Evolutionary conservation across 2,113 vertebrate genomes (phyloP), one percentile per base, ranked within the genome.

Genomic region (Actenoides lindsayi): DNA sequence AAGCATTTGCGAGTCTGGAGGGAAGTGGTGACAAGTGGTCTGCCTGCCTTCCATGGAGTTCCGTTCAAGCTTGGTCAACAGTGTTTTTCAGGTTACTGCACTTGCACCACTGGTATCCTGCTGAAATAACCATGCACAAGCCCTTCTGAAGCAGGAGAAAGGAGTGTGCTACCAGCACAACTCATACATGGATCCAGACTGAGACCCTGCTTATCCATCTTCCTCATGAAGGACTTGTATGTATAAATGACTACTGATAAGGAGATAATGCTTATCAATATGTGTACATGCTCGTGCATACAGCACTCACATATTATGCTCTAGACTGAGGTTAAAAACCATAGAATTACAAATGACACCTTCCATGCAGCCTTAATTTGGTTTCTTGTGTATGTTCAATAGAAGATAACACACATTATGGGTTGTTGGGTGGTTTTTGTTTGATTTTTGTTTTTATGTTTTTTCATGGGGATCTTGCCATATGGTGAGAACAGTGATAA

Each of bases 401-500:
- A 21, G 37, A 50, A 73, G 67, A 90, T 37, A 90, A 86, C 59
- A 91, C 83, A 88, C 67, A 42, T 37, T 89, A 2, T 3, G 48
- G 48, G 48, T 50, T 50, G 48, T 12, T 50, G 48, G 48, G 20
- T 50, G 21, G 21, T 50, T n/a, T n/a, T 50, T 50, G 21, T 23
- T 24, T 35, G 0, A 13, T 16, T 13, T 4, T 28, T 35, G 19
- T 24, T 6, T 16, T 64, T 5, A n/a, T n/a, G n/a, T n/a, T n/a
- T n/a, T n/a, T n/a, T 6, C 1, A 41, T 15, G 16, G n/a, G 20
- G 25, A 89, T 80, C 37, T 92, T 87, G 42, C 90, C 83, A 74
- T 67, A 51, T 5, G 71, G 64, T 33, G 56, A 87, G 46, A 94
- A 46, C 16, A 67, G 46, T 0, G 2, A 74, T 67, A 92, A 90